These are phyloP conservation scores for Chaunax sp. DNA, from an alignment of 2,797 vertebrate genomes.

Conservation along the genomic window DNA sequence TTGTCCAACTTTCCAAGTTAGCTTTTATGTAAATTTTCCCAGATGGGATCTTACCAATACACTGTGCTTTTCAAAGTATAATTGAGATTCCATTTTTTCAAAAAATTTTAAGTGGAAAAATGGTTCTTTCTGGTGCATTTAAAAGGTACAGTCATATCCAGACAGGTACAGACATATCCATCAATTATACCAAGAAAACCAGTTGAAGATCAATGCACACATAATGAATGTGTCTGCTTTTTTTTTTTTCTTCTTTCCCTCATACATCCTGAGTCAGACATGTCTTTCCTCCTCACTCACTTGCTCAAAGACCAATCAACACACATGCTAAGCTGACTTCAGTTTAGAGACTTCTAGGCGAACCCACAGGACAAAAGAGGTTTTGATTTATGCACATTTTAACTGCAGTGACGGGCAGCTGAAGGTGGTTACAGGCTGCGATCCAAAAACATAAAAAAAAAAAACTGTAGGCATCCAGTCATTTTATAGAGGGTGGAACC, in stretches of 20 bases:
- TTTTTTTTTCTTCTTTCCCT: not conserved
- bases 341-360: not conserved
- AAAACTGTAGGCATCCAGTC: not conserved
- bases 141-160: too few species aligned
- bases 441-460: slow-evolving; percentile 13
- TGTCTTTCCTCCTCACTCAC: too few species aligned
- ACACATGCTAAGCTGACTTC: not conserved
- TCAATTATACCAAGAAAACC: too few species aligned
- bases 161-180: too few species aligned
- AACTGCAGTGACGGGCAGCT: slow-evolving; percentile 12
- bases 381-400: slow-evolving; percentile 19
- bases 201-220: too few species aligned
- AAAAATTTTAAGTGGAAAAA: too few species aligned
- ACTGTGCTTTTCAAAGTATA: too few species aligned
- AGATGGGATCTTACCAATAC: too few species aligned
- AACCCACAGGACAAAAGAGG: slow-evolving; percentile 8
- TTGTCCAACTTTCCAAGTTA: too few species aligned
- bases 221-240: not conserved
- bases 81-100: too few species aligned
- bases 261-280: not conserved
- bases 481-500: slow-evolving; percentile 42
- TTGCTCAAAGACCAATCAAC: slow-evolving; percentile 17
- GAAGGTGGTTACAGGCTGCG: not conserved
- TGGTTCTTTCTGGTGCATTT: too few species aligned
- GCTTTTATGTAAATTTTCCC: too few species aligned